phyloP scores from a whole-genome alignment of 2,797 vertebrate genomes.

The Bovichtus diacanthus region DNA sequence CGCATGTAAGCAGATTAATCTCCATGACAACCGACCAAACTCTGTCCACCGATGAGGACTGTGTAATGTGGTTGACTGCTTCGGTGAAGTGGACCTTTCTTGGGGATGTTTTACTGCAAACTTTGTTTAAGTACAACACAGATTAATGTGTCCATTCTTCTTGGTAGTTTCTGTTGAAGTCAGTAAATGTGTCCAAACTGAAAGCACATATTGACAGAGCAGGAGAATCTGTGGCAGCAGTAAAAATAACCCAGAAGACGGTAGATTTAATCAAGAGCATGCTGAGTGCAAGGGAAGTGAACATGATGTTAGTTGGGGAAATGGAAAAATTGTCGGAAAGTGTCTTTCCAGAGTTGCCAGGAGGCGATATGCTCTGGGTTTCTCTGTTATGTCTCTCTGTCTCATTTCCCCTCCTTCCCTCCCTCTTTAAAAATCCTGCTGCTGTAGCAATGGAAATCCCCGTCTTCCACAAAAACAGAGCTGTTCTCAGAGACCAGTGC shows the following conservation, averaged over 20 bases:
- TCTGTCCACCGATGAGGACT: not conserved
- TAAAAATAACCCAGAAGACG: not conserved
- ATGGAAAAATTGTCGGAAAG: slow-evolving; percentile 52
- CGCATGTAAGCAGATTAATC: not conserved
- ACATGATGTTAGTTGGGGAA: slow-evolving; percentile 35
- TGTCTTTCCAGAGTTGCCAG: slow-evolving; percentile 71
- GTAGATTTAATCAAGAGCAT: slow-evolving; percentile 16
- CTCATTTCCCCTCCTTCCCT: slow-evolving; percentile 42
- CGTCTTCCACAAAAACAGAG: slow-evolving; percentile 62
- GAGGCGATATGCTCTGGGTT: slow-evolving; percentile 51
- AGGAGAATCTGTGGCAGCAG: slow-evolving; percentile 5
- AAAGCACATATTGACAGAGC: slow-evolving; percentile 14
- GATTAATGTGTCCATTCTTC: not conserved
- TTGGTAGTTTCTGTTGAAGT: slow-evolving; percentile 16
- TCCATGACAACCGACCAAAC: not conserved
- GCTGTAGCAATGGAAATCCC: slow-evolving; percentile 73
- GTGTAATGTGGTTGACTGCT: not conserved
- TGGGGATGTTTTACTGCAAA: not conserved
- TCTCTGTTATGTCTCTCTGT: slow-evolving; percentile 48
- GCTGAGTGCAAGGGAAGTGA: slow-evolving; percentile 39
- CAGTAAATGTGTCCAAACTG: slow-evolving; percentile 4
- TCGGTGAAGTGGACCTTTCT: not conserved
- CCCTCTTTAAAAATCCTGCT: slow-evolving; percentile 16
- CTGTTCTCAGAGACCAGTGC: slow-evolving; percentile 47
- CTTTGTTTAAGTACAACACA: not conserved